Percentiles rank a stretch among this genome's conserved stretches.
Evolutionary conservation across 2,113 vertebrate genomes (phyloP).

Genomic region (Podarcis raffonei): DNA sequence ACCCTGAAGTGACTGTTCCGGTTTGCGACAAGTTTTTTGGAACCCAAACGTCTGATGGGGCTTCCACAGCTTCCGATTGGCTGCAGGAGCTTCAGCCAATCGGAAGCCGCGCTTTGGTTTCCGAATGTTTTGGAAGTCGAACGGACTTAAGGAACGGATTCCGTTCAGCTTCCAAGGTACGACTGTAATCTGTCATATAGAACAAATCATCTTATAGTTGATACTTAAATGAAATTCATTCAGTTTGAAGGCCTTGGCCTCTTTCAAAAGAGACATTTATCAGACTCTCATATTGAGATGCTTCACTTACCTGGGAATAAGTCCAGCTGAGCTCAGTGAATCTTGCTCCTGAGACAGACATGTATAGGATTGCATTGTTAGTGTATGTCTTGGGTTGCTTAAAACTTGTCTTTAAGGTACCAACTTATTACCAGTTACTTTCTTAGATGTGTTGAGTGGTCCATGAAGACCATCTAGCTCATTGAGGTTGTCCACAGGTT

Average conservation of each 20-base stretch:
- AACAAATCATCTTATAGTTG: neutral
- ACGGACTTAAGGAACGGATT: no score
- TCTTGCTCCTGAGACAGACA: neutral
- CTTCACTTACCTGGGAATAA: neutral
- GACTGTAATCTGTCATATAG: neutral
- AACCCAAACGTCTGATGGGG: no score
- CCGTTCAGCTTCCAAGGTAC: no score
- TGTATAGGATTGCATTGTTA: neutral
- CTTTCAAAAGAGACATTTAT: neutral
- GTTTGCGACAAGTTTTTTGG: no score
- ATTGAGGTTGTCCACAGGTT: neutral
- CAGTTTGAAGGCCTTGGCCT: neutral
- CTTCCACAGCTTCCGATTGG: no score
- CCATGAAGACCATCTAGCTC: neutral
- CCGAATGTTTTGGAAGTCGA: no score
- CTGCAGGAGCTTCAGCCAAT: no score
- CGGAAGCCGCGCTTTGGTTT: no score
- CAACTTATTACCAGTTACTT: neutral
- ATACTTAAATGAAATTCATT: neutral
- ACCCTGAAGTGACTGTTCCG: no score
- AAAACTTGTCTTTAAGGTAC: neutral
- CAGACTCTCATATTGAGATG: neutral
- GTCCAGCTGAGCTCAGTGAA: neutral
- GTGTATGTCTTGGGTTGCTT: neutral
- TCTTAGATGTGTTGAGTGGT: no score